Percentiles rank a stretch among this genome's conserved stretches.
Conservation (phyloP, 35 echinoderm and acorn worm genomes). For the Amphiura filiformis region DNA sequence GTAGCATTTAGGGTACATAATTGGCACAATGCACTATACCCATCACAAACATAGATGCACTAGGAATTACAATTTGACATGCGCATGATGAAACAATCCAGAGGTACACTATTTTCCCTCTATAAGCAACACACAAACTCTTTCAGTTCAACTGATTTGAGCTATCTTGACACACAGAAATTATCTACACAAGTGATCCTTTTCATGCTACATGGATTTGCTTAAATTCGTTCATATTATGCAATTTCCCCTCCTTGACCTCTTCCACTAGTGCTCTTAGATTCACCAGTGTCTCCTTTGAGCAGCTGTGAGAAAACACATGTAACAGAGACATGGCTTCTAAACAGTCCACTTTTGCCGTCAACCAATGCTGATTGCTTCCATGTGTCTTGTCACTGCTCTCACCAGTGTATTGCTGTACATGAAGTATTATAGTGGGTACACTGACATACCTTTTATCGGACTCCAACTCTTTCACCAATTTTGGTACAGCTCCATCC, state of each 20-base stretch:
- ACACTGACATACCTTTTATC: neutral
- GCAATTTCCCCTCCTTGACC: neutral
- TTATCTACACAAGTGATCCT: too few relatives aligned
- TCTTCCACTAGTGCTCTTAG: neutral
- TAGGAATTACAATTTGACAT: too few relatives aligned
- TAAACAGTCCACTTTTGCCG: slow-evolving; percentile 13
- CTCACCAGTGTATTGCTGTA: slow-evolving; percentile 20
- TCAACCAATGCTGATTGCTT: slow-evolving; percentile 8
- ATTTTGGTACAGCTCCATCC: slow-evolving; percentile 21
- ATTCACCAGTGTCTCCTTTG: neutral
- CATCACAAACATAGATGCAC: too few relatives aligned
- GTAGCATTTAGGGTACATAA: too few relatives aligned
- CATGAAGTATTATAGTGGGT: slow-evolving; percentile 20
- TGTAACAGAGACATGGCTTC: slow-evolving; percentile 11
- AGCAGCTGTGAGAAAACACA: neutral
- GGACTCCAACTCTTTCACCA: neutral
- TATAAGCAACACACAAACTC: too few relatives aligned
- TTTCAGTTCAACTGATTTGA: too few relatives aligned
- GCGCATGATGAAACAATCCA: too few relatives aligned
- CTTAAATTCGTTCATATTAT: slow-evolving; percentile 42
- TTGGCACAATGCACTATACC: too few relatives aligned
- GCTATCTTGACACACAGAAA: too few relatives aligned
- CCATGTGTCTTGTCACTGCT: neutral
- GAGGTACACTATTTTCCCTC: too few relatives aligned
- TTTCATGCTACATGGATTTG: too few relatives aligned